phyloP scores from a whole-genome alignment of 2,888 invertebrate species.

The Chaetoderma sp. region DNA sequence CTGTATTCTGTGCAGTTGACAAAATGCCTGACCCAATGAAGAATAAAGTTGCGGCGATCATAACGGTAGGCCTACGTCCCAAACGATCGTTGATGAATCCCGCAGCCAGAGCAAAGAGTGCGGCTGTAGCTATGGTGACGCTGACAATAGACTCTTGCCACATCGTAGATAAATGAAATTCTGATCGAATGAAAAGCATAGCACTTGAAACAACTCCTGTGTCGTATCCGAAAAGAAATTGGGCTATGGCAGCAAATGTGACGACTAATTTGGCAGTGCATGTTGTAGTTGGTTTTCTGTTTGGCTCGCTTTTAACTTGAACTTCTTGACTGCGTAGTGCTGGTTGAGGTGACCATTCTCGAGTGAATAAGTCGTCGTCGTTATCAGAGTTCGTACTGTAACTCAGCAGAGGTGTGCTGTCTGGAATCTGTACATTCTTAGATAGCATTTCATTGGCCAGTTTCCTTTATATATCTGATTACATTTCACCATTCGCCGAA shows the following conservation, averaged over 20 bases:
- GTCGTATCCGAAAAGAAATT: conserved; percentile 66
- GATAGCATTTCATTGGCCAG: no score
- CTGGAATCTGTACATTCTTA: no score
- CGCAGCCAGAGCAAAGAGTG: conserved; percentile 65
- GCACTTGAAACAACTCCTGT: conserved; percentile 73
- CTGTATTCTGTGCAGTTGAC: conserved; percentile 57
- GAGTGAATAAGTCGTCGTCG: no score
- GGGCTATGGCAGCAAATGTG: conserved; percentile 70
- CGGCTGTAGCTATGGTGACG: conserved; percentile 68
- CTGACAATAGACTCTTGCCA: conserved; percentile 73
- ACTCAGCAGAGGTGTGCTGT: no score
- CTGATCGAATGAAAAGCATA: conserved; percentile 67
- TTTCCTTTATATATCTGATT: no score
- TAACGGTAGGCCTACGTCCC: conserved; percentile 71
- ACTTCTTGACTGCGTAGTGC: no score
- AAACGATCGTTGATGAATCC: conserved; percentile 69
- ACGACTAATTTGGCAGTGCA: conserved; percentile 32
- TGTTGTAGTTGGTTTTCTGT: no score
- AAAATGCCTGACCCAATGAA: conserved; percentile 69
- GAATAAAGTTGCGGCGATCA: conserved; percentile 69
- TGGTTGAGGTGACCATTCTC: no score
- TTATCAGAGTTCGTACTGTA: no score
- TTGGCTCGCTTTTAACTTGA: no score
- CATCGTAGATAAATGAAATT: conserved; percentile 66
- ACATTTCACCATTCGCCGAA: no score